phyloP scores from a whole-genome alignment of 2,113 vertebrate genomes.

The Turdus rufiventris region DNA sequence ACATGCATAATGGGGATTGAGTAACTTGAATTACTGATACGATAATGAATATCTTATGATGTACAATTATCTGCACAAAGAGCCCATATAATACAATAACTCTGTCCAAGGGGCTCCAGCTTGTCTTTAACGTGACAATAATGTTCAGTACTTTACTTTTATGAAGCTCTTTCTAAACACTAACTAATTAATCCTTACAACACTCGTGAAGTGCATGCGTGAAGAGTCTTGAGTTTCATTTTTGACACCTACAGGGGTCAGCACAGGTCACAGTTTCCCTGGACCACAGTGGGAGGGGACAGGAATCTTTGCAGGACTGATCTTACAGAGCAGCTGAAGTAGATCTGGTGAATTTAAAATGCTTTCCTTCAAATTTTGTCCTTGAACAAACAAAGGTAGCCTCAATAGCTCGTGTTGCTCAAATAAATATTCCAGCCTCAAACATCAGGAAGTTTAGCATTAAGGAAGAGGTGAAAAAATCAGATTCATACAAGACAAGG shows the following conservation, averaged over 20 bases:
- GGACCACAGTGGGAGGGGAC: neutral
- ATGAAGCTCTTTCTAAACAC: conserved; percentile 9
- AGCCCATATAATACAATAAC: neutral
- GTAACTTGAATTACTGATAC: neutral
- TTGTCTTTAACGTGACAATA: conserved; percentile 33
- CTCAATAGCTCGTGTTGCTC: neutral
- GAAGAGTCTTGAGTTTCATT: neutral
- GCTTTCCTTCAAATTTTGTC: neutral
- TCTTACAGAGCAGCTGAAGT: neutral
- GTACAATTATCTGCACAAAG: neutral
- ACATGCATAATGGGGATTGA: neutral
- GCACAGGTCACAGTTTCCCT: neutral
- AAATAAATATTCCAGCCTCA: neutral
- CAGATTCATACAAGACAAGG: neutral
- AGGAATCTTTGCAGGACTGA: neutral
- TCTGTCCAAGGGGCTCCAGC: neutral
- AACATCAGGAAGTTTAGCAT: neutral
- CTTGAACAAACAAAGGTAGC: neutral
- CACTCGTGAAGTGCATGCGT: neutral
- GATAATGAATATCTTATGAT: neutral
- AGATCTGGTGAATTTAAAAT: neutral
- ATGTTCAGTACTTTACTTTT: conserved; percentile 8
- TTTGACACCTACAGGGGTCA: neutral
- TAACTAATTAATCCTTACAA: conserved; percentile 9
- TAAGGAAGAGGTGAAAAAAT: neutral